Evolutionary conservation across 1,140 invertebrate genomes (phyloP).

Genomic region (Megalonaias nervosa): DNA sequence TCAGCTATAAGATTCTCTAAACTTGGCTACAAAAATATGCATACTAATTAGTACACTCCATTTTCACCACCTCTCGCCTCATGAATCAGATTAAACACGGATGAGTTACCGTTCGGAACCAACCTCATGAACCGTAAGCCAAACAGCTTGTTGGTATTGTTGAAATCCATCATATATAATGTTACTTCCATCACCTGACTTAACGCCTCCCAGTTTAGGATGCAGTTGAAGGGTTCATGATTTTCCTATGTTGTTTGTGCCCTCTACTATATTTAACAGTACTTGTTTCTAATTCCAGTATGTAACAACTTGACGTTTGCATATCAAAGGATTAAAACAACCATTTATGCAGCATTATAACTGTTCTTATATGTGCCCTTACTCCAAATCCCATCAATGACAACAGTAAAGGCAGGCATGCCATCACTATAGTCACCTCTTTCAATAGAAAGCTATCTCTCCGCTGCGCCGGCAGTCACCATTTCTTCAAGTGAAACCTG

Average conservation of each 20-base stretch:
- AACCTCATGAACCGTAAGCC: constrained; percentile 64
- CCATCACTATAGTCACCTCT: constrained; percentile 8
- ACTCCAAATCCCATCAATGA: constrained; percentile 29
- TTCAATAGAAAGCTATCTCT: too few species aligned
- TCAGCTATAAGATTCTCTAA: too few species aligned
- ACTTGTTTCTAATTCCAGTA: constrained; percentile 66
- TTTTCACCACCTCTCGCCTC: constrained; percentile 14
- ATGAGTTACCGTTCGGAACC: constrained; percentile 71
- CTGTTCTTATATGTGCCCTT: constrained; percentile 19
- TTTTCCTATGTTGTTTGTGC: not conserved
- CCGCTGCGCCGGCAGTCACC: too few species aligned
- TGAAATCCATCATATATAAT: constrained; percentile 68
- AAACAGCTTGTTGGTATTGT: constrained; percentile 61
- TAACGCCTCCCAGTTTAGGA: constrained; percentile 54
- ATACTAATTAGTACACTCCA: too few species aligned
- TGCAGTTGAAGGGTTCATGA: not conserved
- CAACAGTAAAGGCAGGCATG: constrained; percentile 18
- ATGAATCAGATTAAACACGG: constrained; percentile 58
- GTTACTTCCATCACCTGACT: constrained; percentile 70
- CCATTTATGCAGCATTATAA: constrained; percentile 35
- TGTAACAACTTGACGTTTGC: constrained; percentile 66
- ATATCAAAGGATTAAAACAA: constrained; percentile 61
- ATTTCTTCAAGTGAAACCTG: too few species aligned
- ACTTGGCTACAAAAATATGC: too few species aligned
- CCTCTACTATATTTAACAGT: constrained; percentile 60